Evolutionary conservation across 2,888 invertebrate genomes (phyloP), one percentile per base, ranked within the genome.

Genomic region (Gisinianus flammeolus): DNA sequence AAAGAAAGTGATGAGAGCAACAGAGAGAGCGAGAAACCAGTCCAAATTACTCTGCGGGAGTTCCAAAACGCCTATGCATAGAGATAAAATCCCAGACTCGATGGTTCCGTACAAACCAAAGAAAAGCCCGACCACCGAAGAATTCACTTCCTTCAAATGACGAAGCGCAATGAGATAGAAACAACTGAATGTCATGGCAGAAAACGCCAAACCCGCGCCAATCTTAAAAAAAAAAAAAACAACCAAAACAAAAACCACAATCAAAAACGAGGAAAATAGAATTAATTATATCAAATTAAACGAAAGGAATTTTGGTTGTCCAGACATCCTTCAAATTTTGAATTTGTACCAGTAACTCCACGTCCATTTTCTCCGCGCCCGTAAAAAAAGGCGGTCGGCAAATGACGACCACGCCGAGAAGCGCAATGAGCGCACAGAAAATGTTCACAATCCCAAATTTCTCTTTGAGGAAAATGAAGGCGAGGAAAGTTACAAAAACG

Each of bases 91-190:
- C 31, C 22, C 30, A 58, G 58, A 73, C 24, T 73, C 73, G 12
- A 62, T 62, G 3, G 73, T 58, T 22, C 73, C 73, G 35, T 73
- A 73, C 2, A 72, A 6, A 2, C 72, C 72, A 28, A 72, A 72
- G 72, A 72, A 72, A 16, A 56, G 52, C 1, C 31, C 31, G 19
- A 73, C 64, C 2, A 66, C 33, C 5, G 64, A 64, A 26, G 62
- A 64, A 44, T 73, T 56, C 19, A 73, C 22, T 2, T 44, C 73
- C 22, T 64, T 73, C 28, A 73, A 26, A 1, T 64, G 8, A 0
- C 73, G 62, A 12, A 73, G 73, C 12, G 33, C 26, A 10, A 73
- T 35, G 64, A 73, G 64, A 19, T 31, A 30, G 1, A 28, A 22
- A 33, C 64, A 31, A 0, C 58, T 35, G 19, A 31, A 35, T 0